Base-by-base conservation (phyloP, 1,140 invertebrate genomes). In the Penaeus vannamei region DNA sequence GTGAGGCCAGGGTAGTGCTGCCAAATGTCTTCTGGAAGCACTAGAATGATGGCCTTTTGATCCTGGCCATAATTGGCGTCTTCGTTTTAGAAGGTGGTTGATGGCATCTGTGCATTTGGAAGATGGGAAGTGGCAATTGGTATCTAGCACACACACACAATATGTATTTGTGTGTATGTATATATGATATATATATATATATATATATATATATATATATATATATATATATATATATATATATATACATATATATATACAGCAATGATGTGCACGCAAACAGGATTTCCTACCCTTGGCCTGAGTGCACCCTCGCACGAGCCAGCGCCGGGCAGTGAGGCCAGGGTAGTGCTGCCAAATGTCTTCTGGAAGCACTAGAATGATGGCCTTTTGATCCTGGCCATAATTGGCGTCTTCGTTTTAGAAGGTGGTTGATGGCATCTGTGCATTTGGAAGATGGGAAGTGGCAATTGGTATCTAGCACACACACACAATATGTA, bases 191-290 rank as follows among this genome's bases (percentile, higher is more conserved):
- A 46, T 46, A 46, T 46, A 46, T n/a, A 23, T 72, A 72, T 72
- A 72, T 72, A 72, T 72, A 72, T 23, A 72, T 72, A 72, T 72
- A 72, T 72, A 72, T 72, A 72, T 72, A 72, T 23, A 72, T 72
- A 72, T 23, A 72, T 72, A 72, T 72, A 72, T 72, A 72, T 72
- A 72, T 72, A 72, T 72, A 72, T 72, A 72, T 72, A 72, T 72
- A 72, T 72, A 72, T 72, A 72, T 72, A 72, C 23, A 72, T 72
- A 72, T 72, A 72, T 72, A 72, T 46, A 46, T 72, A 72, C 23
- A 72, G 14, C 14, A 29, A 72, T 72, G n/a, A 7, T 7, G 8
- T 42, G 36, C 0, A 42, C 0, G 36, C 8, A 42, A 42, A 42
- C 36, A 42, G 8, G 36, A 42, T 42, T 4, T 42, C 8, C 4